These are phyloP conservation scores for Lepus townsendii DNA, from an alignment of 2,797 vertebrate species.

Conservation along the genomic window DNA sequence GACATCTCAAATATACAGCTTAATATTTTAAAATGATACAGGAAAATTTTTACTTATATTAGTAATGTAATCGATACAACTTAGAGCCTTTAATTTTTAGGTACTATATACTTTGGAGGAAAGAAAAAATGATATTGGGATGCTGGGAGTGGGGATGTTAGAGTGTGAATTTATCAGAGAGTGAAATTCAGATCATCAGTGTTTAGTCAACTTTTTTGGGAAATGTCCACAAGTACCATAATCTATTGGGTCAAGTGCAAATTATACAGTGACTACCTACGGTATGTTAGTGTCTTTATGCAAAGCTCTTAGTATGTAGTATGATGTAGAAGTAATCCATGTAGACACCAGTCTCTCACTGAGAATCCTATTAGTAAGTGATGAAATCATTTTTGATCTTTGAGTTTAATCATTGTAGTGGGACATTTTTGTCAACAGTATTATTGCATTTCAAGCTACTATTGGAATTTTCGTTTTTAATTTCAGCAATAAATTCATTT, in stretches of 20 bases:
- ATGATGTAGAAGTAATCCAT: neutral
- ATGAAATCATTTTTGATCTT: neutral
- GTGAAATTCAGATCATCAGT: neutral
- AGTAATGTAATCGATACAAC: neutral
- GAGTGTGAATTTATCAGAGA: neutral
- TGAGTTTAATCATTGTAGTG: neutral
- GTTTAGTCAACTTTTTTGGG: neutral
- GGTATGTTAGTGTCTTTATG: neutral
- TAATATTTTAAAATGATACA: neutral
- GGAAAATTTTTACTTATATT: neutral
- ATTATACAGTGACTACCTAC: neutral
- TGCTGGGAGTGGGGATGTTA: neutral
- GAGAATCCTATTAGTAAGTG: neutral
- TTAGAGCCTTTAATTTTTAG: slow-evolving; percentile 10
- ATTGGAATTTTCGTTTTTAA: slow-evolving; percentile 44
- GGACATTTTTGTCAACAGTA: neutral
- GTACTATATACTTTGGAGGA: neutral
- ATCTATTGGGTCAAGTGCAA: neutral
- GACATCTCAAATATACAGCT: neutral
- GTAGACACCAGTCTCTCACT: neutral
- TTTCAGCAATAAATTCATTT: slow-evolving; percentile 37
- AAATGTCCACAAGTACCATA: neutral
- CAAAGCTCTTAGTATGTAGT: neutral
- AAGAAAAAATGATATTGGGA: neutral
- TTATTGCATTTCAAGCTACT: slow-evolving; percentile 13